Evolutionary conservation across 2,797 vertebrate genomes (phyloP).

Genomic region (Rhinoraja longicauda): DNA sequence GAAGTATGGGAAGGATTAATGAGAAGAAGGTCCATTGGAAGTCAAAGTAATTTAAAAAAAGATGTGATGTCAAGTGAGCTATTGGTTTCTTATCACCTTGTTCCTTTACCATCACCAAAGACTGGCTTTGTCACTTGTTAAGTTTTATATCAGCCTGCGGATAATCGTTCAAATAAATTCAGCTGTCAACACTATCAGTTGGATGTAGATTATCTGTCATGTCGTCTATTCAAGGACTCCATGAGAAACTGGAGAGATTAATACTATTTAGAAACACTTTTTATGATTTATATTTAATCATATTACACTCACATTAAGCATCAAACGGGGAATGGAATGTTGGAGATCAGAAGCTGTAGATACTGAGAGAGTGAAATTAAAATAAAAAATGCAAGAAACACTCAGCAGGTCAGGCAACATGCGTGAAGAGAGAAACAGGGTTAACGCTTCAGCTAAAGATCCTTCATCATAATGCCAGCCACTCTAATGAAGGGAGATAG

Average conservation of each 20-base stretch:
- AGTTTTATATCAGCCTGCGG: not conserved
- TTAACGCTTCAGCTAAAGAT: too few species aligned
- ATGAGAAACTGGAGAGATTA: not conserved
- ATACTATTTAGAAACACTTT: not conserved
- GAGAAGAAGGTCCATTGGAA: not conserved
- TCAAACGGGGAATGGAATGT: too few species aligned
- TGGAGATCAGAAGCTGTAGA: too few species aligned
- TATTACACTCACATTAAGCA: not conserved
- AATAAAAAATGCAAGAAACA: too few species aligned
- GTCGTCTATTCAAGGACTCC: not conserved
- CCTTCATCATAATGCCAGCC: too few species aligned
- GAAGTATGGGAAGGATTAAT: not conserved
- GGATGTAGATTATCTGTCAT: not conserved
- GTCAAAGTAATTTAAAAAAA: not conserved
- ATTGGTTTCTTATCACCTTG: not conserved
- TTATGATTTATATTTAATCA: not conserved
- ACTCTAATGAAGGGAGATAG: too few species aligned
- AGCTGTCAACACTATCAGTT: not conserved
- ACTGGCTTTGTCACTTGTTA: not conserved
- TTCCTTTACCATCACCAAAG: not conserved
- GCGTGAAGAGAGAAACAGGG: too few species aligned
- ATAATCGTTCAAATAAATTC: not conserved
- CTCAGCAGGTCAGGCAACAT: too few species aligned
- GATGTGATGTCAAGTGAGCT: not conserved
- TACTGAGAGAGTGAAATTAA: too few species aligned